phyloP scores from a whole-genome alignment of 2,113 vertebrate genomes.

The Cyphomyrus discorhynchus region DNA sequence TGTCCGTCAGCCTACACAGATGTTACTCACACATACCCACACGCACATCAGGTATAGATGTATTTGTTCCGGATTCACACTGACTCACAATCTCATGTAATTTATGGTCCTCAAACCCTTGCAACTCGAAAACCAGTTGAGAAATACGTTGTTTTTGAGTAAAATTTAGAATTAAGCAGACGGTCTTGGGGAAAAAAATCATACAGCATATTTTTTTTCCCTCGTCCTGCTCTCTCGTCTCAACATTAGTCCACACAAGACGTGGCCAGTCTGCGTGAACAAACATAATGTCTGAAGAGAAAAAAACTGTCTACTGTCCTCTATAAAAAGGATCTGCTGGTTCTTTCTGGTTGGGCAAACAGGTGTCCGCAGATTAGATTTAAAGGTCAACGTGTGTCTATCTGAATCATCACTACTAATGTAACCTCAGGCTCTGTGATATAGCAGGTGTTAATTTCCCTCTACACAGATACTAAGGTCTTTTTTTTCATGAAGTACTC shows the following conservation, averaged over 20 bases:
- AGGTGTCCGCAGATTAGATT: background rate
- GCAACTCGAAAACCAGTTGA: background rate
- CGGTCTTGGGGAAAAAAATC: background rate
- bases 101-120: background rate
- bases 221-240: background rate
- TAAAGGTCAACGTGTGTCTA: slow-evolving; percentile 3
- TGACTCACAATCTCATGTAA: background rate
- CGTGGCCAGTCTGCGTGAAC: background rate
- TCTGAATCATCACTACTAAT: slow-evolving; percentile 4
- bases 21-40: background rate
- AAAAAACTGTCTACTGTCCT: slow-evolving; percentile 13
- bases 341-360: background rate
- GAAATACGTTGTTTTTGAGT: background rate
- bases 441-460: slow-evolving; percentile 1
- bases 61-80: background rate
- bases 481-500: slow-evolving; percentile 8
- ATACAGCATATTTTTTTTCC: background rate
- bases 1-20: background rate
- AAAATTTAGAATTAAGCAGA: background rate
- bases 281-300: background rate
- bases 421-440: background rate
- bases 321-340: background rate
- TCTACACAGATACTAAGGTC: background rate
- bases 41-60: background rate
- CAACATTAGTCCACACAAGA: background rate